Evolutionary conservation across 1,140 invertebrate species (phyloP), one percentile per base, ranked within the genome.

Genomic region (Trypoxylus dichotomus): DNA sequence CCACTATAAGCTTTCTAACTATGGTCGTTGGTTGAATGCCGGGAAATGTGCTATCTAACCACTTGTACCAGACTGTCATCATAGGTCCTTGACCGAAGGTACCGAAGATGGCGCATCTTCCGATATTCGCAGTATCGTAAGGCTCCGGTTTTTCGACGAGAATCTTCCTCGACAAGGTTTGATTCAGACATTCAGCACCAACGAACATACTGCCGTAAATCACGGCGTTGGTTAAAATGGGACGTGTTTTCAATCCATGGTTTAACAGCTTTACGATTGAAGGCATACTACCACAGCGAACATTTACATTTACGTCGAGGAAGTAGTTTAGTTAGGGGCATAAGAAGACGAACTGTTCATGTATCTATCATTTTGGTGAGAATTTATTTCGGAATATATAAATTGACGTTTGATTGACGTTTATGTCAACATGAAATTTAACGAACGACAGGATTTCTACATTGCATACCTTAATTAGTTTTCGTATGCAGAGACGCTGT

Each of bases 191-290:
- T 83, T 95, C 94, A 0, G 94, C 94, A 3, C 91, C 90, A 0
- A 92, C 91, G 83, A 94, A 95, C 81, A 95, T 91, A 0, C 90
- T 89, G 11, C 93, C 94, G 84, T 95, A 95, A 6, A 94, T 89
- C 0, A 89, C 82, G n/a, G 92, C 91, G 84, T 95, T 95, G 43
- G 92, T 90, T 13, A 93, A 78, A 24, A 94, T 84, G 0, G 94
- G 94, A 81, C 89, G 83, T 71, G 84, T 87, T 71, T 85, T 84
- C 47, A 91, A 87, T 10, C 24, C 19, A 54, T 37, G n/a, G 10
- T 74, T 77, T n/a, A 77, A 1, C 6, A 54, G 15, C 8, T 13
- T 41, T 5, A 21, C 25, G 6, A 75, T 1, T 7, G 15, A 2
- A 42, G 73, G 41, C 42, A 54, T 75, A 41, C 15, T 74, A 74